phyloP scores from a whole-genome alignment of 37 sponge, comb jelly and placozoan species.

The Petrosia ficiformis region DNA sequence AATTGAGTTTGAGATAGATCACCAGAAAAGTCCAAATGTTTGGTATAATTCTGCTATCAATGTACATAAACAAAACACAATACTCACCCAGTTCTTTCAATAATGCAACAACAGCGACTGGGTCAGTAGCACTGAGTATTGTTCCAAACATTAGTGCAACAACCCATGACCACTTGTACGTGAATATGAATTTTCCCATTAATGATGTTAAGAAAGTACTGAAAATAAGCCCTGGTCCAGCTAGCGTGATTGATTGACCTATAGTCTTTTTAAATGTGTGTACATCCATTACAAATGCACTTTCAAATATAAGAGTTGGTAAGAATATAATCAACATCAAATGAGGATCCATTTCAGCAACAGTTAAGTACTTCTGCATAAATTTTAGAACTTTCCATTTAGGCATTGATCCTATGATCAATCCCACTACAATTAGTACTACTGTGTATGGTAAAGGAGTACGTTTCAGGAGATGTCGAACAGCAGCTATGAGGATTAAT shows the following conservation, averaged over 20 bases:
- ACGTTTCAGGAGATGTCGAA: constrained; percentile 64
- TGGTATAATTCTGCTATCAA: no score
- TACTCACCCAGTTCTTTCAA: constrained; percentile 71
- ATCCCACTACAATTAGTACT: constrained; percentile 68
- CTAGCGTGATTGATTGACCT: constrained; percentile 74
- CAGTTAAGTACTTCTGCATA: constrained; percentile 47
- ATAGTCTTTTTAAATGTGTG: constrained; percentile 92
- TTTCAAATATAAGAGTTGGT: constrained; percentile 89
- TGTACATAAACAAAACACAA: not conserved
- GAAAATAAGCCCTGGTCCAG: constrained; percentile 80
- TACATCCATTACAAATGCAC: constrained; percentile 92
- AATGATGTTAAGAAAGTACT: constrained; percentile 65
- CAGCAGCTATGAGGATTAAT: constrained; percentile 48
- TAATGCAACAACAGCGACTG: constrained; percentile 88
- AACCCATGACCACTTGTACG: constrained; percentile 88
- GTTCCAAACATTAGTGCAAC: constrained; percentile 77
- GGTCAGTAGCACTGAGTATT: constrained; percentile 93
- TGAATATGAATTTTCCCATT: constrained; percentile 79
- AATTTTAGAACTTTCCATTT: constrained; percentile 11
- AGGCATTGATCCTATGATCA: constrained; percentile 57
- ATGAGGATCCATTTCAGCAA: constrained; percentile 86
- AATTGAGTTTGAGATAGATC: no score
- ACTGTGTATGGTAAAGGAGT: constrained; percentile 91
- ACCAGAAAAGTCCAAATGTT: no score
- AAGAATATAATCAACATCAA: constrained; percentile 83